These are phyloP conservation scores for Spizaetus ornatus DNA, from an alignment of 2,113 vertebrate genomes.

Conservation along the genomic window DNA sequence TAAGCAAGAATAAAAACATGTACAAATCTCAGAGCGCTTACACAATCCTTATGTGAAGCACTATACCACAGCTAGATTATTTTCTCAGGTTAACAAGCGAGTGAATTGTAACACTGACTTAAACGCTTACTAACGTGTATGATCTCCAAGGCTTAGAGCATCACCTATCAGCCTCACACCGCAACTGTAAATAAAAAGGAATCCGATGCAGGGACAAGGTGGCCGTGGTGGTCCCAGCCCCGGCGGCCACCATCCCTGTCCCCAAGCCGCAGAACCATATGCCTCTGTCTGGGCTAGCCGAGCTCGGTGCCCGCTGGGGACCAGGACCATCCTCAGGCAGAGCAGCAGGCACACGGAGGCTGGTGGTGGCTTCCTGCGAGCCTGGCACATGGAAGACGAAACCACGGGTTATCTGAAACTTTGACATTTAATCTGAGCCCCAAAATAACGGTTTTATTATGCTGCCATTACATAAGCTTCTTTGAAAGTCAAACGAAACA, in stretches of 20 bases:
- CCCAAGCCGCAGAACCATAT: fast-evolving
- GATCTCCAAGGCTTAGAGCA: conserved; percentile 9
- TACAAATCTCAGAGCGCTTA: background rate
- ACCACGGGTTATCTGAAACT: background rate
- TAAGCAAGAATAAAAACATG: conserved; percentile 43
- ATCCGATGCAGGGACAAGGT: background rate
- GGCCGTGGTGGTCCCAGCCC: background rate
- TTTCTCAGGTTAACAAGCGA: conserved; percentile 37
- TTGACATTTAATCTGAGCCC: background rate
- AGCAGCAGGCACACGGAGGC: background rate
- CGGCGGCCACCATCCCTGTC: fast-evolving
- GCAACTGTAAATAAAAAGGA: background rate
- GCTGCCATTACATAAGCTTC: background rate
- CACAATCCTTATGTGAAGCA: background rate
- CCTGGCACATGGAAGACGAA: background rate
- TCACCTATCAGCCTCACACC: background rate
- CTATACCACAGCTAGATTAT: background rate
- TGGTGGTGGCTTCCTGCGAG: background rate
- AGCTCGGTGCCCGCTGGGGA: background rate
- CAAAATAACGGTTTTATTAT: background rate
- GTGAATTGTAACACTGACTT: conserved; percentile 33
- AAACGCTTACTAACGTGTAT: background rate
- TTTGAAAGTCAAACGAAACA: conserved; percentile 22
- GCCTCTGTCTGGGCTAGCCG: background rate
- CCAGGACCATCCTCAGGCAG: background rate